These are phyloP conservation scores for Megastigmus dorsalis DNA, from an alignment of 2,888 invertebrate genomes.

Conservation along the genomic window DNA sequence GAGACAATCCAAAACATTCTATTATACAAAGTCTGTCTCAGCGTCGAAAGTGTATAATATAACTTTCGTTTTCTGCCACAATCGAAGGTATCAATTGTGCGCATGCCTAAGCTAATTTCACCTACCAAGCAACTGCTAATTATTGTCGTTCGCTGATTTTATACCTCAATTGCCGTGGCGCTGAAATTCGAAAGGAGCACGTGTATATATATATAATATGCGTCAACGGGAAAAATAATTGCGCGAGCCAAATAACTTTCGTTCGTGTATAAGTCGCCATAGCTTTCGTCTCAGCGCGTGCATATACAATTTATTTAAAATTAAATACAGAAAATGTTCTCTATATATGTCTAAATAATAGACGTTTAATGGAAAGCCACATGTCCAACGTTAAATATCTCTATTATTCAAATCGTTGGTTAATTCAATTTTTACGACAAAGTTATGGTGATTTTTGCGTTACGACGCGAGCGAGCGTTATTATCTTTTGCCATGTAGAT, in stretches of 20 bases:
- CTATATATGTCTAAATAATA: no score
- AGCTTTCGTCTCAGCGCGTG: conserved; percentile 1
- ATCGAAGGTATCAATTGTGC: conserved; percentile 27
- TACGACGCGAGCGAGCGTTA: no score
- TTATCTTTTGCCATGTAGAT: no score
- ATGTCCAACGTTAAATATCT: no score
- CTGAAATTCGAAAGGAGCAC: conserved; percentile 7
- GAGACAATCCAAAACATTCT: no score
- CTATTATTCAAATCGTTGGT: no score
- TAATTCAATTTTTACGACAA: no score
- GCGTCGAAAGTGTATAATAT: conserved; percentile 42
- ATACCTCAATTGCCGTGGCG: background rate
- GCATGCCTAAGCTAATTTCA: conserved; percentile 16
- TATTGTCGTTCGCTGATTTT: conserved; percentile 16
- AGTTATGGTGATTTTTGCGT: no score
- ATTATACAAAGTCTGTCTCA: no score
- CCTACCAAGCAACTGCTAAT: conserved; percentile 5
- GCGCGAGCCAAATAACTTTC: conserved; percentile 13
- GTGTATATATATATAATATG: no score
- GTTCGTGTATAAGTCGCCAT: no score
- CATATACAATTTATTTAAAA: background rate
- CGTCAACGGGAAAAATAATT: background rate
- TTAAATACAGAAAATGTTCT: background rate
- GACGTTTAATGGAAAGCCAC: no score
- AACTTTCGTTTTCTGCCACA: conserved; percentile 47